Conservation (phyloP, 1,140 invertebrate genomes). For the Drosophila repletoides region DNA sequence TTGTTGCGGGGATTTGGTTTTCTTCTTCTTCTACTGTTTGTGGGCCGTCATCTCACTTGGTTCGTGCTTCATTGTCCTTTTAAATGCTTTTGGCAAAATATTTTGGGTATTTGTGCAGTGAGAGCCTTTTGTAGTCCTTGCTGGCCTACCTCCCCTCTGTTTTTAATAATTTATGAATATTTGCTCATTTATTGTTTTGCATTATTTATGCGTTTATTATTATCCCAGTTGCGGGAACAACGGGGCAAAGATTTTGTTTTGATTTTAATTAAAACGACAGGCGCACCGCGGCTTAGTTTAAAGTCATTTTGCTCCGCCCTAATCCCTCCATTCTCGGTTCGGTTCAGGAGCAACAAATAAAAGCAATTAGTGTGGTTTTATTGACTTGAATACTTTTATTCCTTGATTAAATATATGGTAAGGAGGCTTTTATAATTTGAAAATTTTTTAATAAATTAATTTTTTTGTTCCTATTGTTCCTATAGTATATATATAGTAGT, state of each 20-base stretch:
- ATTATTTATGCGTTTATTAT: constrained; percentile 79
- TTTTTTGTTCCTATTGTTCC: too few species aligned
- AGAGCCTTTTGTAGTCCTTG: constrained; percentile 43
- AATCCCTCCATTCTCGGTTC: constrained; percentile 40
- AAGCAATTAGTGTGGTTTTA: constrained; percentile 19
- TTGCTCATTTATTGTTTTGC: constrained; percentile 79
- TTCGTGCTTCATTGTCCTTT: constrained; percentile 78
- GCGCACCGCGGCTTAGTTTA: constrained; percentile 67
- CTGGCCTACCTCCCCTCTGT: not conserved
- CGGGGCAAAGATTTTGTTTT: constrained; percentile 69
- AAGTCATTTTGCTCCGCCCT: constrained; percentile 63
- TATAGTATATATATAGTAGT: too few species aligned
- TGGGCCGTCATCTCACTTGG: constrained; percentile 39
- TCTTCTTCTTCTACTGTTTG: constrained; percentile 55
- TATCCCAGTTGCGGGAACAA: constrained; percentile 29
- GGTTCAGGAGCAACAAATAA: not conserved
- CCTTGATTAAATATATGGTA: too few species aligned
- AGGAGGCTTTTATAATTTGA: too few species aligned
- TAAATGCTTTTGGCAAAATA: constrained; percentile 79
- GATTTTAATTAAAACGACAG: constrained; percentile 78
- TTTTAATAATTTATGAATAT: constrained; percentile 80
- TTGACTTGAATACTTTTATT: too few species aligned
- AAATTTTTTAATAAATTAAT: too few species aligned
- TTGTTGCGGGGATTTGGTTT: constrained; percentile 79
- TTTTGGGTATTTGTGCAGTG: constrained; percentile 70